Conservation (phyloP, 1,140 invertebrate species). For the Cherax quadricarinatus region DNA sequence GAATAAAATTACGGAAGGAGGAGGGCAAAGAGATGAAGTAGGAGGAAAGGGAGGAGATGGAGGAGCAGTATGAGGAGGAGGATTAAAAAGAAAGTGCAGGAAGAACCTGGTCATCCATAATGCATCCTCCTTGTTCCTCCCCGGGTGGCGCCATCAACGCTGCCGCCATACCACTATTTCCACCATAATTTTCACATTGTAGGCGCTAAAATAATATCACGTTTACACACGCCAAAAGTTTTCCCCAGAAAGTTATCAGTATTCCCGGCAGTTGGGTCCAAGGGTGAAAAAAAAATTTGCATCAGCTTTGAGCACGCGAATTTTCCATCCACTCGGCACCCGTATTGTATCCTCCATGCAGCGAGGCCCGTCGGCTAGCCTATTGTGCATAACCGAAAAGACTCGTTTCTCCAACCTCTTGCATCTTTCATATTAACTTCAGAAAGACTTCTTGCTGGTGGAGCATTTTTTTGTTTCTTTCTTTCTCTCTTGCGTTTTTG, state of each 20-base stretch:
- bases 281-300: neutral
- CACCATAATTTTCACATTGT: neutral
- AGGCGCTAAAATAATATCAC: neutral
- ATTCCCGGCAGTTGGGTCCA: neutral
- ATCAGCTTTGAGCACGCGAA: neutral
- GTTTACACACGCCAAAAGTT: too few relatives aligned
- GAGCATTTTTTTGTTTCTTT: neutral
- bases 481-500: too few relatives aligned
- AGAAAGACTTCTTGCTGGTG: neutral
- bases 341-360: neutral
- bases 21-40: too few relatives aligned
- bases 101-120: neutral
- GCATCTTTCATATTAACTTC: neutral
- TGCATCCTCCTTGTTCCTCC: neutral
- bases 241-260: too few relatives aligned
- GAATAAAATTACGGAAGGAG: too few relatives aligned
- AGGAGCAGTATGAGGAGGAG: too few relatives aligned
- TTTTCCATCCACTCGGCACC: neutral
- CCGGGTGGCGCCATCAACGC: too few relatives aligned
- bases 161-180: too few relatives aligned
- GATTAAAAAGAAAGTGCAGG: neutral
- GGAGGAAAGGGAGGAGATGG: too few relatives aligned
- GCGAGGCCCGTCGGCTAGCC: neutral
- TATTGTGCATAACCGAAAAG: conserved; percentile 2
- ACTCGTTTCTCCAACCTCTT: conserved; percentile 1